Percentiles rank a stretch among this genome's conserved stretches.
These are phyloP conservation scores for Malacosoma neustria DNA, from an alignment of 2,888 invertebrate genomes.

Conservation along the genomic window DNA sequence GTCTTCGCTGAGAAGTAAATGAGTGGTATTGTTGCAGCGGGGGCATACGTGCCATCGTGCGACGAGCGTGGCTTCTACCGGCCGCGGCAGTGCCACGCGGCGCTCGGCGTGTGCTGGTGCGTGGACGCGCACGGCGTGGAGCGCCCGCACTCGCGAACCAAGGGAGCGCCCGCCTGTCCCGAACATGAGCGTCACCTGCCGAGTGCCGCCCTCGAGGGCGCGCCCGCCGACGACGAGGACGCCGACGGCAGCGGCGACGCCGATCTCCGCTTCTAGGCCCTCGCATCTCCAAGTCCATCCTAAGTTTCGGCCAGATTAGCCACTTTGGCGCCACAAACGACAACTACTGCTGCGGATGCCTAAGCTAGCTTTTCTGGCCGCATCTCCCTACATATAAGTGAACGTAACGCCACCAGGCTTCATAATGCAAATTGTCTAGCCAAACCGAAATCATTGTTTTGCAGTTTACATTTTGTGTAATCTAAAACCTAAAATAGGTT, in stretches of 20 bases:
- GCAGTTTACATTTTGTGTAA: too few relatives aligned
- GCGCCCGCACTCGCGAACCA: slow-evolving; percentile 88
- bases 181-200: slow-evolving; percentile 9
- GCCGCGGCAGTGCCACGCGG: slow-evolving; percentile 90
- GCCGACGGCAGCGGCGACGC: slow-evolving; percentile 68
- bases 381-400: too few relatives aligned
- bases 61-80: slow-evolving; percentile 91
- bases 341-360: too few relatives aligned
- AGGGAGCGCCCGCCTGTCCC: slow-evolving; percentile 60
- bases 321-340: too few relatives aligned
- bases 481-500: too few relatives aligned
- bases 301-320: too few relatives aligned
- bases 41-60: slow-evolving; percentile 86
- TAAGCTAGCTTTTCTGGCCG: too few relatives aligned
- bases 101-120: slow-evolving; percentile 94
- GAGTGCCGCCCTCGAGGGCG: slow-evolving; percentile 6
- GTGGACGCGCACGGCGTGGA: slow-evolving; percentile 94
- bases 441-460: too few relatives aligned
- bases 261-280: slow-evolving; percentile 12
- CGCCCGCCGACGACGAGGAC: slow-evolving; percentile 80
- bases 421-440: too few relatives aligned
- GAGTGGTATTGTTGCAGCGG: slow-evolving; percentile 57
- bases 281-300: background rate
- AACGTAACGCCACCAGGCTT: too few relatives aligned
- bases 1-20: too few relatives aligned